These are phyloP conservation scores for Prinia subflava DNA, from an alignment of 2,113 vertebrate species.

Conservation along the genomic window DNA sequence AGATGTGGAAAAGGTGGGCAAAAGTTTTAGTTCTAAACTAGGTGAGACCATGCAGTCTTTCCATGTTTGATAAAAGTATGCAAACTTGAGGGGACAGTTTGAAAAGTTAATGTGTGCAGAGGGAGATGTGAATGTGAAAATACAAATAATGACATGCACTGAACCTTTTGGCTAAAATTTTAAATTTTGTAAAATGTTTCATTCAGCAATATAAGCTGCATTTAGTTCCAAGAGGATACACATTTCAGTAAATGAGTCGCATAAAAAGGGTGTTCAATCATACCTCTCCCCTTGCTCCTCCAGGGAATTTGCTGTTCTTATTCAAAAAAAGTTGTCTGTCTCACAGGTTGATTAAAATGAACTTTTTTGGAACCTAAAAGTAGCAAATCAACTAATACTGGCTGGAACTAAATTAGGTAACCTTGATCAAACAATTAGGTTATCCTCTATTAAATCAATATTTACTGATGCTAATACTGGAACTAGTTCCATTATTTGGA, in stretches of 20 bases:
- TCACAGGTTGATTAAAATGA: background rate
- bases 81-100: background rate
- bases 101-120: background rate
- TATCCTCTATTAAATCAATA: slow-evolving; percentile 24
- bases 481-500: background rate
- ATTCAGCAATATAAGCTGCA: background rate
- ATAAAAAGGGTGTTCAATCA: background rate
- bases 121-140: background rate
- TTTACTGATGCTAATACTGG: slow-evolving; percentile 15
- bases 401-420: slow-evolving; percentile 8
- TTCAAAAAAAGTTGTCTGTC: background rate
- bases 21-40: background rate
- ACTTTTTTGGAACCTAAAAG: slow-evolving; percentile 14
- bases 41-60: background rate
- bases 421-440: slow-evolving; percentile 43
- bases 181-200: background rate
- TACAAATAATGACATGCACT: background rate
- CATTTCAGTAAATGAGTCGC: background rate
- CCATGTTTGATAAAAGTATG: background rate
- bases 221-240: background rate
- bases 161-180: background rate
- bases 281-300: background rate
- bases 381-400: background rate
- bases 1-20: background rate
- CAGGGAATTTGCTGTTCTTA: background rate